Conservation (phyloP, 2,113 vertebrate genomes). For the Ochotona curzoniae region DNA sequence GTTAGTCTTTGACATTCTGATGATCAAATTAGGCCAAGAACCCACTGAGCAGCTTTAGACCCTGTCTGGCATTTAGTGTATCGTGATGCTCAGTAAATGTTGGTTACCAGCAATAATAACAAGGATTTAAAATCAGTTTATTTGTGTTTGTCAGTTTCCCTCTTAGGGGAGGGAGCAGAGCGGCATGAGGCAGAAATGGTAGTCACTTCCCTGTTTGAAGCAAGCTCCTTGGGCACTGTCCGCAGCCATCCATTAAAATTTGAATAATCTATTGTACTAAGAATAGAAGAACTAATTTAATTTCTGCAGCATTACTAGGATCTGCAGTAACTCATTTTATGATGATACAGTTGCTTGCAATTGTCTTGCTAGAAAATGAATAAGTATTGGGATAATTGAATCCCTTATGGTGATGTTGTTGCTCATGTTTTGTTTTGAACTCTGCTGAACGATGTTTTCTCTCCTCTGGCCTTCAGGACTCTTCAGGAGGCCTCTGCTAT, state of each 20-base stretch:
- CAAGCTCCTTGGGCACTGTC: constrained; percentile 45
- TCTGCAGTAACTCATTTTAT: constrained; percentile 59
- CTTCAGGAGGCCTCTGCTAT: not conserved
- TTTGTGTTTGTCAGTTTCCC: constrained; percentile 55
- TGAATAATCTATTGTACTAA: constrained; percentile 72
- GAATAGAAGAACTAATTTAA: constrained; percentile 76
- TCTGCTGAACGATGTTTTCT: constrained; percentile 43
- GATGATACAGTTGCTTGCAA: constrained; percentile 59
- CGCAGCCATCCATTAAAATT: not conserved
- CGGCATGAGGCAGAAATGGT: constrained; percentile 60
- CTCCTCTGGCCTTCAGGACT: constrained; percentile 46
- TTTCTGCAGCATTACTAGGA: constrained; percentile 62
- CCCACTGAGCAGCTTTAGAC: not conserved
- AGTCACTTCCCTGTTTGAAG: constrained; percentile 78
- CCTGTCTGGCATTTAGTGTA: not conserved
- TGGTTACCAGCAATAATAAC: not conserved
- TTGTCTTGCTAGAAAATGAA: constrained; percentile 70
- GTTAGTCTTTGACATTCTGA: constrained; percentile 48
- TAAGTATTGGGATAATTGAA: constrained; percentile 58
- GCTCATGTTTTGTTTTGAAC: constrained; percentile 55
- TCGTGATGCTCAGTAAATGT: not conserved
- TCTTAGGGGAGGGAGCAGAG: constrained; percentile 59
- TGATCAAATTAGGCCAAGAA: not conserved
- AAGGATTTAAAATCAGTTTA: constrained; percentile 55
- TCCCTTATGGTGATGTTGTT: constrained; percentile 45